phyloP scores from a whole-genome alignment of 2,888 invertebrate genomes.

The Trichopoda pennipes region DNA sequence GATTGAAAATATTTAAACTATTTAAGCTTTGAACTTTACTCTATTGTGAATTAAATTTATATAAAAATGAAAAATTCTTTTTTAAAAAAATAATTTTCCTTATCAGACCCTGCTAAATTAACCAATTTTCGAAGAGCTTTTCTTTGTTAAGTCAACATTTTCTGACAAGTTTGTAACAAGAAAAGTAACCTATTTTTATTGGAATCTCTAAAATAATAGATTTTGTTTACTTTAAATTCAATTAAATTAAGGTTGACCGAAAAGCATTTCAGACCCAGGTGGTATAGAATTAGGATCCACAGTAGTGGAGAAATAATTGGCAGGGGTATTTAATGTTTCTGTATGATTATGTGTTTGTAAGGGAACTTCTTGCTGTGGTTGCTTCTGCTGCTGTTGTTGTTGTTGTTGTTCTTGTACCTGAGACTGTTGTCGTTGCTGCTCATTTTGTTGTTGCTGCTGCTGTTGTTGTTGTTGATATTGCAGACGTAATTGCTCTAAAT shows the following conservation, averaged over 20 bases:
- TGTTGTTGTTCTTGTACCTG: too few species aligned
- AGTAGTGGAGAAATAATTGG: constrained; percentile 85
- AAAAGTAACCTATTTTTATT: constrained; percentile 22
- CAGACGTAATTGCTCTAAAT: constrained; percentile 70
- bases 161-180: constrained; percentile 9
- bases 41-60: too few species aligned
- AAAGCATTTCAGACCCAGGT: constrained; percentile 85
- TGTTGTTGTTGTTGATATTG: constrained; percentile 75
- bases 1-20: too few species aligned
- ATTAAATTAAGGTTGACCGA: constrained; percentile 80
- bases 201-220: background rate
- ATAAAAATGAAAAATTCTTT: too few species aligned
- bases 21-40: too few species aligned
- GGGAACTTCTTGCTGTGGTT: constrained; percentile 70
- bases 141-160: background rate
- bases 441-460: constrained; percentile 68
- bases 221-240: background rate
- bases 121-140: background rate
- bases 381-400: constrained; percentile 73
- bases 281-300: constrained; percentile 82
- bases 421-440: constrained; percentile 69
- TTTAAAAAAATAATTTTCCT: too few species aligned
- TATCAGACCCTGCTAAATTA: too few species aligned
- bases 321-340: constrained; percentile 79
- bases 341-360: constrained; percentile 78